phyloP scores from a whole-genome alignment of 2,797 vertebrate genomes.

The Kryptopterus vitreolus region DNA sequence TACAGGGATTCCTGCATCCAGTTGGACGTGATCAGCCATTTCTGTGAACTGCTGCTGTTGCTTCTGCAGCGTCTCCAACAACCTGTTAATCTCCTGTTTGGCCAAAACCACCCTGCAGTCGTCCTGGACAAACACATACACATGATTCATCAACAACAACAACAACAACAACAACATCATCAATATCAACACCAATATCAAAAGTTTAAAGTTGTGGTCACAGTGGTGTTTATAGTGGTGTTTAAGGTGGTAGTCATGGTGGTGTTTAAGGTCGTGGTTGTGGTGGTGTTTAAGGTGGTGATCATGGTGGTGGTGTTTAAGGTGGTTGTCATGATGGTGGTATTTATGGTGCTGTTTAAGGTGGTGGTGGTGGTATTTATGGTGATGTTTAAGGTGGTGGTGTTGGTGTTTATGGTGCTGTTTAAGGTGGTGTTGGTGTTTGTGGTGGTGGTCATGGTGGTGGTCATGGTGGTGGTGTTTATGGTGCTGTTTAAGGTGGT shows the following conservation, averaged over 20 bases:
- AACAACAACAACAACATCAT: no score
- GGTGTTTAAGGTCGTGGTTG: no score
- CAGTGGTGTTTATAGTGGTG: background rate
- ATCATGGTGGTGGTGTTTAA: background rate
- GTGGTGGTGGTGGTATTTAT: background rate
- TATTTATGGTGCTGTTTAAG: no score
- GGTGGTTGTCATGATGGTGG: no score
- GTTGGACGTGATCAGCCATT: slow-evolving; percentile 91
- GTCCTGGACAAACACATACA: slow-evolving; percentile 72
- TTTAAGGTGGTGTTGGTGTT: no score
- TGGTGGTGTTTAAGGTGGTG: background rate
- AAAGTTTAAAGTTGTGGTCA: background rate
- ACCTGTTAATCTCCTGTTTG: slow-evolving; percentile 94
- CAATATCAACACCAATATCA: no score
- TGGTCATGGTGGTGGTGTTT: no score
- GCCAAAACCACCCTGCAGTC: slow-evolving; percentile 96
- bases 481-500: background rate
- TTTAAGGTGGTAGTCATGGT: no score
- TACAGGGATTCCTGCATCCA: slow-evolving; percentile 97
- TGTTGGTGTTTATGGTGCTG: background rate
- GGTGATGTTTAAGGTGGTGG: background rate
- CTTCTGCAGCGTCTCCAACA: slow-evolving; percentile 93
- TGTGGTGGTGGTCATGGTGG: background rate
- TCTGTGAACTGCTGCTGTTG: slow-evolving; percentile 99
- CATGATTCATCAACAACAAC: background rate